These are phyloP conservation scores for Cydia strobilella DNA, from an alignment of 1,140 invertebrate genomes.

Conservation along the genomic window DNA sequence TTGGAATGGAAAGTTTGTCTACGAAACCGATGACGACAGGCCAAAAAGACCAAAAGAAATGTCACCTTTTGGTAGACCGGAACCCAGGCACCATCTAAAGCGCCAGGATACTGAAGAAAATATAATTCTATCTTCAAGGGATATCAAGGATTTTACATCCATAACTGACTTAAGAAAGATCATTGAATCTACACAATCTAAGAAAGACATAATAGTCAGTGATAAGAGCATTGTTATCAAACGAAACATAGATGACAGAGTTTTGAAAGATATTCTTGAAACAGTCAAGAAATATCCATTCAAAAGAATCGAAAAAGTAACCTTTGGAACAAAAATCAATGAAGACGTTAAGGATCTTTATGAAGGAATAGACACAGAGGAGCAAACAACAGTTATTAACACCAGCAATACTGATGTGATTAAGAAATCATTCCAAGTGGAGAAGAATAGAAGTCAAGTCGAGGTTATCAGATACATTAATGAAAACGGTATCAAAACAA, in stretches of 20 bases:
- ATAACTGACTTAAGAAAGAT: constrained; percentile 74
- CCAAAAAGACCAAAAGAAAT: constrained; percentile 68
- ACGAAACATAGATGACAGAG: constrained; percentile 70
- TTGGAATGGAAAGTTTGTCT: constrained; percentile 74
- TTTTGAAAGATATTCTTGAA: constrained; percentile 75
- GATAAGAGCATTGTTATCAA: constrained; percentile 74
- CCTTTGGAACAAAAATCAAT: constrained; percentile 73
- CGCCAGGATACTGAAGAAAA: constrained; percentile 75
- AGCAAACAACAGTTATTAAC: constrained; percentile 59
- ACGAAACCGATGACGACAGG: constrained; percentile 71
- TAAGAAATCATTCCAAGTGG: constrained; percentile 75
- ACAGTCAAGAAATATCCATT: constrained; percentile 76
- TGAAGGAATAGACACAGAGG: constrained; percentile 71
- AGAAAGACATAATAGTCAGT: constrained; percentile 72
- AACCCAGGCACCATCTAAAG: constrained; percentile 72
- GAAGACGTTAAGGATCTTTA: constrained; percentile 76
- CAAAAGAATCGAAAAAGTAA: constrained; percentile 73
- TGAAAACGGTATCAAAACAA: constrained; percentile 78
- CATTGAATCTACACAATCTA: constrained; percentile 65
- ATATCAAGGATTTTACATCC: constrained; percentile 76
- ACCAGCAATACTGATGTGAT: constrained; percentile 68
- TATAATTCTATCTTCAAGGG: constrained; percentile 73
- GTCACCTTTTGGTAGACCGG: constrained; percentile 69
- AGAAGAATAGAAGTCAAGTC: constrained; percentile 76
- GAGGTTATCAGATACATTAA: constrained; percentile 78